Percentiles rank a stretch among this genome's conserved stretches.
Evolutionary conservation across 2,888 invertebrate genomes (phyloP).

Genomic region (Margaritifera margaritifera): DNA sequence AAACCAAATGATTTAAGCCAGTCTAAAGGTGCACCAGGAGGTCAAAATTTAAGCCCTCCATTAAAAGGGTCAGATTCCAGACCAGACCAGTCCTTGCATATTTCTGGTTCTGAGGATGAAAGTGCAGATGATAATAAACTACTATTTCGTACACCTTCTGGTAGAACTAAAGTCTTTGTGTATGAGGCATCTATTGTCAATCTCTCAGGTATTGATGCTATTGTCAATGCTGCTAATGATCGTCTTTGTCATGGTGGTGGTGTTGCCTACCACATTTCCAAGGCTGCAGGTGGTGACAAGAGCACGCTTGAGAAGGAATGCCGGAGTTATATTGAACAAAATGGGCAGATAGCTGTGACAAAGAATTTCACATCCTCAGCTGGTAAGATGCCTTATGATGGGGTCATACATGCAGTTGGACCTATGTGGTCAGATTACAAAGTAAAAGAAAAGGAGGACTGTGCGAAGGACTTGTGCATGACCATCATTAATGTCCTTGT

Average conservation of each 20-base stretch:
- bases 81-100: too few species aligned
- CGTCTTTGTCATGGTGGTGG: conserved; percentile 43
- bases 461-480: conserved; percentile 27
- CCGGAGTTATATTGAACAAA: conserved; percentile 5
- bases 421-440: conserved; percentile 43
- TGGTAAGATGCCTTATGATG: conserved; percentile 38
- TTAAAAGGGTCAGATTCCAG: too few species aligned
- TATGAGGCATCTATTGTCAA: conserved; percentile 29
- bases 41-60: too few species aligned
- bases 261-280: conserved; percentile 37
- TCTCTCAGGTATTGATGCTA: conserved; percentile 37
- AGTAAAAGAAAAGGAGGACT: conserved; percentile 13
- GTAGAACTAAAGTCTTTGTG: conserved; percentile 9
- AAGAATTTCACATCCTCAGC: conserved; percentile 36
- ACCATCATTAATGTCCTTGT: conserved; percentile 36
- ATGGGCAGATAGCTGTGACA: conserved; percentile 16
- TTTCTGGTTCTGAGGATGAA: too few species aligned
- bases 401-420: conserved; percentile 51
- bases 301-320: conserved; percentile 36
- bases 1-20: too few species aligned
- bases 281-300: conserved; percentile 27
- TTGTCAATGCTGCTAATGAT: conserved; percentile 56
- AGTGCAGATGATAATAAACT: too few species aligned
- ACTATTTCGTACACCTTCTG: too few species aligned
- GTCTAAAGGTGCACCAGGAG: too few species aligned